Evolutionary conservation across 2,888 invertebrate species (phyloP).

Genomic region (Amphipyra tragopoginis): DNA sequence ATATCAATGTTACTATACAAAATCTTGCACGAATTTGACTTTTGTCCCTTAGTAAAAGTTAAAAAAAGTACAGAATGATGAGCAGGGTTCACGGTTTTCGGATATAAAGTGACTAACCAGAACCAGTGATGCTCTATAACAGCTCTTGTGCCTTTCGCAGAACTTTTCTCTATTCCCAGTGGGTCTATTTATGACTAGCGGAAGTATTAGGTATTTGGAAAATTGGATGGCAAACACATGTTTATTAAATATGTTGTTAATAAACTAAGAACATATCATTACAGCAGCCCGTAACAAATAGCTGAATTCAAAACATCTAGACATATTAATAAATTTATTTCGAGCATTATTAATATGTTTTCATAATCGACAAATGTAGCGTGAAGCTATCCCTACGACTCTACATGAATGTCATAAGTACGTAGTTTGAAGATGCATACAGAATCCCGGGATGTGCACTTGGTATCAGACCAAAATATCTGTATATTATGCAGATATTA

Average conservation of each 20-base stretch:
- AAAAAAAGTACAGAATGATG: too few relatives aligned
- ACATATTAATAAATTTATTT: conserved; percentile 19
- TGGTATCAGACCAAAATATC: conserved; percentile 75
- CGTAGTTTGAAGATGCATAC: conserved; percentile 43
- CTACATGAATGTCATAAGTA: conserved; percentile 7
- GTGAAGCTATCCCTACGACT: conserved; percentile 16
- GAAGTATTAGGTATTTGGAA: neutral
- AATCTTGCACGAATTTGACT: too few relatives aligned
- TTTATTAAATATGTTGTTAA: conserved; percentile 3
- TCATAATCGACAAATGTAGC: conserved; percentile 19
- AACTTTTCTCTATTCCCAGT: too few relatives aligned
- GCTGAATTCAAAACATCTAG: conserved; percentile 25
- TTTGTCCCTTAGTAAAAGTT: too few relatives aligned
- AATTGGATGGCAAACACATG: neutral
- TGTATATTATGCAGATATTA: conserved; percentile 80
- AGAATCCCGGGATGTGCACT: conserved; percentile 72
- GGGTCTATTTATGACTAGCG: too few relatives aligned
- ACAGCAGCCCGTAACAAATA: conserved; percentile 13
- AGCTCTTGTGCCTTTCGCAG: too few relatives aligned
- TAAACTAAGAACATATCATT: conserved; percentile 11
- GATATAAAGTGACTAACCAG: too few relatives aligned
- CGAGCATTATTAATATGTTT: conserved; percentile 27
- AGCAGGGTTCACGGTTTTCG: too few relatives aligned
- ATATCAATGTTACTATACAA: too few relatives aligned
- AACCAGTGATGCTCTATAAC: too few relatives aligned